Evolutionary conservation across 2,888 invertebrate species (phyloP).

Genomic region (Pemphredon lugubris): DNA sequence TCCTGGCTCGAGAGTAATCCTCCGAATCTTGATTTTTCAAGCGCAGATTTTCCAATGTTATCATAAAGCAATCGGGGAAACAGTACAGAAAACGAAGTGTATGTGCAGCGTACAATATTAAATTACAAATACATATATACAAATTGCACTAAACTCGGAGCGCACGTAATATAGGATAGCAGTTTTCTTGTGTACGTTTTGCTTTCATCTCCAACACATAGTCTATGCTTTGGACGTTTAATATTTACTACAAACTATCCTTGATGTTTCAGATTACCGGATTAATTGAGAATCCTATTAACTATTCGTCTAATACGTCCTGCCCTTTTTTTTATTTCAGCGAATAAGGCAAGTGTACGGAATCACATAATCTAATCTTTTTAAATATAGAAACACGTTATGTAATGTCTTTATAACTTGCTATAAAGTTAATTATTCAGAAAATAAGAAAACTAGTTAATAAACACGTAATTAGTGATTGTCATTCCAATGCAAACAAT

Average conservation of each 20-base stretch:
- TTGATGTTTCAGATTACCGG: not conserved
- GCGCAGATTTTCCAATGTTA: not conserved
- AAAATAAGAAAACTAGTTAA: too few species aligned
- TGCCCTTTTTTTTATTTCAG: too few species aligned
- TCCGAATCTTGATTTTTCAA: slow-evolving; percentile 5
- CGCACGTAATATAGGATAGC: slow-evolving; percentile 17
- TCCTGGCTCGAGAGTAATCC: not conserved
- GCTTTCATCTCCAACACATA: not conserved
- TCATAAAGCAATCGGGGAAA: not conserved
- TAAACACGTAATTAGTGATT: too few species aligned
- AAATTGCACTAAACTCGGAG: slow-evolving; percentile 38
- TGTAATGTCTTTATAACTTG: too few species aligned
- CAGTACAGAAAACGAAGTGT: not conserved
- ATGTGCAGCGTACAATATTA: slow-evolving; percentile 28
- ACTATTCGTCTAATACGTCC: not conserved
- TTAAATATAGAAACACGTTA: too few species aligned
- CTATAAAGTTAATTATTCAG: too few species aligned
- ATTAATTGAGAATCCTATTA: not conserved
- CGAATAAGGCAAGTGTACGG: too few species aligned
- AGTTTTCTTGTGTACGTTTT: slow-evolving; percentile 6
- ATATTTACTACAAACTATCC: slow-evolving; percentile 7
- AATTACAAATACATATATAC: slow-evolving; percentile 56
- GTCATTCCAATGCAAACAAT: too few species aligned
- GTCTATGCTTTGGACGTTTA: slow-evolving; percentile 2
- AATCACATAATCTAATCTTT: too few species aligned